Evolutionary conservation across 2,113 vertebrate genomes (phyloP).

Genomic region (Accipiter virgatus): DNA sequence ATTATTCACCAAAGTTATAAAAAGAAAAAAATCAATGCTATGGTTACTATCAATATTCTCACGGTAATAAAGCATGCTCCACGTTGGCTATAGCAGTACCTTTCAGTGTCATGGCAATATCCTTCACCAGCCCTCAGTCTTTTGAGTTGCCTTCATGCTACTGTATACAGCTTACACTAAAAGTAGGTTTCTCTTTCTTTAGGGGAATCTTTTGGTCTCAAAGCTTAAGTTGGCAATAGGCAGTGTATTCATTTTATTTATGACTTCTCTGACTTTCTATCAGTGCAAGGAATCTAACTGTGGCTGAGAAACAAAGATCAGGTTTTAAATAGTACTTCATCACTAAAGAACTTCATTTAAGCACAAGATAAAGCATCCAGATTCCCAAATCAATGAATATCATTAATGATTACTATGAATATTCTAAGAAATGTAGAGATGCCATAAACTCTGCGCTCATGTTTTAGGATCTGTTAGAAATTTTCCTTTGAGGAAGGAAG

Average conservation of each 20-base stretch:
- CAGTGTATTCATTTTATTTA: neutral
- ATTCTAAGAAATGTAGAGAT: neutral
- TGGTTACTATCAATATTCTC: neutral
- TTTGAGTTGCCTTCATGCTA: neutral
- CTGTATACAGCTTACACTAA: neutral
- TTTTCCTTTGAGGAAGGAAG: neutral
- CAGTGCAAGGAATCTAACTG: neutral
- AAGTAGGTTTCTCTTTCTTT: neutral
- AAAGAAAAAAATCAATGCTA: neutral
- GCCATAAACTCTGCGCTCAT: neutral
- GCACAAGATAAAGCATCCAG: neutral
- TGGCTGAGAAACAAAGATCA: neutral
- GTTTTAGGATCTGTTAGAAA: neutral
- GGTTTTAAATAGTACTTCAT: neutral
- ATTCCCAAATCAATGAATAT: neutral
- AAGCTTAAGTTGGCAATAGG: neutral
- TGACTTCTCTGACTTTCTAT: neutral
- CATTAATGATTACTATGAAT: neutral
- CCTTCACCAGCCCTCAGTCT: neutral
- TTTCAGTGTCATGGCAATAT: neutral
- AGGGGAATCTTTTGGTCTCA: neutral
- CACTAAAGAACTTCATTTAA: neutral
- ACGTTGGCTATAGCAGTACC: neutral
- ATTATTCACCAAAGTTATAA: neutral
- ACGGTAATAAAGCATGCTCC: neutral